Evolutionary conservation across 2,797 vertebrate genomes (phyloP), one percentile per base, ranked within the genome.

Genomic region (Nannoperca obscura): DNA sequence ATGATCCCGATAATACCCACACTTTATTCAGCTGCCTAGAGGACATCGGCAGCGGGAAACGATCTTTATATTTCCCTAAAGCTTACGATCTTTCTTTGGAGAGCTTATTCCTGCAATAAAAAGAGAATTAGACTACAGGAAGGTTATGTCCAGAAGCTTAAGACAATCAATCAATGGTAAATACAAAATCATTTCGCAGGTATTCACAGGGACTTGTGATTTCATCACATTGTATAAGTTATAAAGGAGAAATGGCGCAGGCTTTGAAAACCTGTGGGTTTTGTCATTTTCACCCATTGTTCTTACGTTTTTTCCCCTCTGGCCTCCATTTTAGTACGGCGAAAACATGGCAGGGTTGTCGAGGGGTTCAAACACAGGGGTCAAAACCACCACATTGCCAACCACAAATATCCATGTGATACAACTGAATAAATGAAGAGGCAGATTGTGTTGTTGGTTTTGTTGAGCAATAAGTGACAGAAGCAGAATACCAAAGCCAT

Each of bases 131-230:
- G 36, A 83, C 70, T 58, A 58, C 62, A 36, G 40, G 74, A 64
- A 81, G 86, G 90, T 92, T 90, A 76, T 5, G 40, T 76, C 57
- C 47, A 78, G 59, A 83, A 85, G 88, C 78, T 91, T 83, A 81
- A 72, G 69, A 78, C 74, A 72, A 86, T 86, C 71, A 77, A 60
- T 83, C 69, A 80, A 49, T 81, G 66, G 34, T 67, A 74, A 88
- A 91, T 74, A 65, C 34, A 22, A 66, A 79, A 74, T 83, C 22
- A 82, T 87, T 86, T 76, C 38, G 58, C 5, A 5, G 12, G 59
- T 70, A 65, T 79, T 79, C 54, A 70, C 20, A 70, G 24, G 53
- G 73, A 76, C 17, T 65, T 62, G 44, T 61, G 44, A 67, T 81
- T 73, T 66, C 52, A 58, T 80, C 65, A 70, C 22, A 69, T 64